Base-by-base conservation (phyloP, 2,888 invertebrate species). In the Ganaspis brasiliensis region DNA sequence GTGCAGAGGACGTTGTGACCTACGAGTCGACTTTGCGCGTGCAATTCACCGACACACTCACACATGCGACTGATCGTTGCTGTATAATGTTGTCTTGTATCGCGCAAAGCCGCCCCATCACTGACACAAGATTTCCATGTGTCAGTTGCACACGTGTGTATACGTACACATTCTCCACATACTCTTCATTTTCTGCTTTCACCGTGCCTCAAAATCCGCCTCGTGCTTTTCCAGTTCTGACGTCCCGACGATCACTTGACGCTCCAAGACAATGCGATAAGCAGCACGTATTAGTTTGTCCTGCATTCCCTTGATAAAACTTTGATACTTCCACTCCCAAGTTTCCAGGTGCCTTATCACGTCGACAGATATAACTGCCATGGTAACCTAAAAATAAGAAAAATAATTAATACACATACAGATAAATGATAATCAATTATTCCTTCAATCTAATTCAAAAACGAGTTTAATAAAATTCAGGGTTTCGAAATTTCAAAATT, bases 161-260 rank as follows among this genome's bases (percentile, higher is more conserved):
- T 80, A 55, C 59, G 73, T 78, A 75, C 74, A 81, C 79, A 77
- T 73, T 63, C 75, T 55, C 21, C 52, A 40, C 35, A 59, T 16
- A 71, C 73, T 77, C 76, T 77, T 80, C 76, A 79, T 83, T 78
- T 85, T 86, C 85, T 84, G 86, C 86, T 87, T 87, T 87, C 86
- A 85, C 86, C 85, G 80, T 75, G 79, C 77, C 67, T 72, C 78
- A 74, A 75, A 76, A 77, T 79, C 76, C 74, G 70, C 72, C 80
- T 77, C 73, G 76, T 79, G 61, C 67, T 77, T 76, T 79, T 75
- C 76, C 40, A 67, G 24, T 24, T 67, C 45, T 67, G 67, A 67
- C 45, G 56, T 26, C 5, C 56, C 24, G 24, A 24, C 56, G 24
- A 45, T 67, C 67, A 45, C 45, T 67, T 67, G 67, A 45, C 45